Evolutionary conservation across 2,888 invertebrate genomes (phyloP).

Genomic region (Xanthorhoe designata): DNA sequence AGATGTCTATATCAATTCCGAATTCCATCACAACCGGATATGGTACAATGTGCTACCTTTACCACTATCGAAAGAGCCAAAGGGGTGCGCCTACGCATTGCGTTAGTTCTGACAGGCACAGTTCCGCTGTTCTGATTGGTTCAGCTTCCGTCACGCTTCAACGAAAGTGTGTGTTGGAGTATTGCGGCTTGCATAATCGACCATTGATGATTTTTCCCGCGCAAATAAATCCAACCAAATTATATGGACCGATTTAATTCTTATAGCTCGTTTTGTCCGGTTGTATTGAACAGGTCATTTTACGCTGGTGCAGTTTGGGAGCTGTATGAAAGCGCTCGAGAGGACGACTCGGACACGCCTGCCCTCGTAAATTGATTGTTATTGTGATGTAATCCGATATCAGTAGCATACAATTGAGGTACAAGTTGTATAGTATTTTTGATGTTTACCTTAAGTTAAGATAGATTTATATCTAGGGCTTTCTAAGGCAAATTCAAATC

Average conservation of each 20-base stretch:
- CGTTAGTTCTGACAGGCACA: constrained; percentile 73
- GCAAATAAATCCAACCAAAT: constrained; percentile 56
- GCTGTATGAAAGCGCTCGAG: constrained; percentile 63
- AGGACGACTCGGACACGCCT: constrained; percentile 64
- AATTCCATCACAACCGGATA: constrained; percentile 58
- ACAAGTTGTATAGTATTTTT: background rate
- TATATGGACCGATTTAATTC: constrained; percentile 43
- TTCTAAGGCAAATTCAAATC: constrained; percentile 13
- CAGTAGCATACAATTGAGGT: background rate
- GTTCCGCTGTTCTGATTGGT: constrained; percentile 78
- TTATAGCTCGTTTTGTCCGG: constrained; percentile 38
- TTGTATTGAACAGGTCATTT: constrained; percentile 47
- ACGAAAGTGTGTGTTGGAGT: constrained; percentile 61
- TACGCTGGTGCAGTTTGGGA: constrained; percentile 49
- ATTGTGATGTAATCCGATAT: constrained; percentile 38
- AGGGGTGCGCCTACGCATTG: constrained; percentile 77
- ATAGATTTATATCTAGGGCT: background rate
- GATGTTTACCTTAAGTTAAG: background rate
- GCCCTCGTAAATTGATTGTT: constrained; percentile 73
- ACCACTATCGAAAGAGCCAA: constrained; percentile 59
- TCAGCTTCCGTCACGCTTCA: constrained; percentile 68
- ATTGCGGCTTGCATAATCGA: constrained; percentile 69
- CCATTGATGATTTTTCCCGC: constrained; percentile 70
- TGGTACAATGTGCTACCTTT: constrained; percentile 63
- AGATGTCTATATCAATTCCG: constrained; percentile 46